These are phyloP conservation scores for Mesoligia furuncula DNA, from an alignment of 2,888 invertebrate genomes.

Conservation along the genomic window DNA sequence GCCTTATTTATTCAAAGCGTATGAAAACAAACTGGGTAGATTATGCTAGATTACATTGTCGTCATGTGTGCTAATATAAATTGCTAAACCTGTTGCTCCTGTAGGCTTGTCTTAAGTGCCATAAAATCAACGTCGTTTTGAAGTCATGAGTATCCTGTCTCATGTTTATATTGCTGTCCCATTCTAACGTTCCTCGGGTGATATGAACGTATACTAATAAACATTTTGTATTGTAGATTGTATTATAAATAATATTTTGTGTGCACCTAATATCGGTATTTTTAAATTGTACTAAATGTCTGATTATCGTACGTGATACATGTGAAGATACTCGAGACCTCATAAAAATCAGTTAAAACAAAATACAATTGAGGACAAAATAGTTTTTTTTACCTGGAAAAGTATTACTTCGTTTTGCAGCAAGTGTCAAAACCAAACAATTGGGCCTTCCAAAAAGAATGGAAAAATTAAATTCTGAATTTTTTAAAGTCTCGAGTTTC, in stretches of 20 bases:
- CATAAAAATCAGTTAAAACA: constrained; percentile 7
- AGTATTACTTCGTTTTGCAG: not conserved
- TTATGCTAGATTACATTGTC: not conserved
- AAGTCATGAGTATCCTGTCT: constrained; percentile 19
- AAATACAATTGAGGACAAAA: not conserved
- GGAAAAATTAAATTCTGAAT: not conserved
- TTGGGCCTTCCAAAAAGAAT: not conserved
- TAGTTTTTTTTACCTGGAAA: not conserved
- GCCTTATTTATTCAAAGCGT: constrained; percentile 2
- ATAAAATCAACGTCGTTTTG: not conserved
- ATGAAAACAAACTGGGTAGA: not conserved
- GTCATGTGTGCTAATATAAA: constrained; percentile 8
- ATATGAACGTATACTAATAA: constrained; percentile 48
- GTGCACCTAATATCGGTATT: constrained; percentile 61
- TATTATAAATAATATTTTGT: constrained; percentile 49
- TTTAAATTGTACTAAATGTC: constrained; percentile 63
- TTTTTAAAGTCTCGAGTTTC: constrained; percentile 62
- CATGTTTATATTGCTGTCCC: constrained; percentile 14
- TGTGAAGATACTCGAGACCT: constrained; percentile 36
- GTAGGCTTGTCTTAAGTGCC: constrained; percentile 4
- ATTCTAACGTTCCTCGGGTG: constrained; percentile 29
- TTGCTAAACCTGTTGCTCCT: constrained; percentile 10
- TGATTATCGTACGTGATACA: constrained; percentile 57
- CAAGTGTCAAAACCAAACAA: constrained; percentile 18
- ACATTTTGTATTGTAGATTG: constrained; percentile 49